Conservation (phyloP, 2,113 vertebrate species). For the Suricata suricatta region DNA sequence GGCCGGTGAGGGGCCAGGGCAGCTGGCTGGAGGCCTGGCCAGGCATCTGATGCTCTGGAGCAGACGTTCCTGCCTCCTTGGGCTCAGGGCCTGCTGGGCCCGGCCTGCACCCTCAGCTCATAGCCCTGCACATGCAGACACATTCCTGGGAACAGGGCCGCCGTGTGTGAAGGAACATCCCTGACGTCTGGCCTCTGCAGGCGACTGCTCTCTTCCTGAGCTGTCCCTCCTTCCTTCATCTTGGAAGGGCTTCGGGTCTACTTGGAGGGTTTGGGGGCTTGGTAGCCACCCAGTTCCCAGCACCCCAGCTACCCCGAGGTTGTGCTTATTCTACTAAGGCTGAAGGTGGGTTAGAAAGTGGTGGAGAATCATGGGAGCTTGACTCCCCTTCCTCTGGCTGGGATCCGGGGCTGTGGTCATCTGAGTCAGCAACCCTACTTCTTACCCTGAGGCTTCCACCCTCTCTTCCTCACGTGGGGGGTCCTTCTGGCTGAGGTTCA, state of each 20-base stretch:
- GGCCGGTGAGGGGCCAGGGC: not conserved
- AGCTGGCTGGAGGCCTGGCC: not conserved
- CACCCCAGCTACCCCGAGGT: not conserved
- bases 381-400: not conserved
- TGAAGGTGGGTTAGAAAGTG: not conserved
- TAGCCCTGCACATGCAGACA: accelerated
- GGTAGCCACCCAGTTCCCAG: not conserved
- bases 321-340: not conserved
- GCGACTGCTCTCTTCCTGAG: not conserved
- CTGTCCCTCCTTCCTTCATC: not conserved
- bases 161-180: not conserved
- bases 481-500: not conserved
- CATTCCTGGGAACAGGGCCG: accelerated
- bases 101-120: not conserved
- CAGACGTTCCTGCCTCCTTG: not conserved
- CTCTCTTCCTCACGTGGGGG: not conserved
- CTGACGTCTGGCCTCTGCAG: not conserved
- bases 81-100: not conserved
- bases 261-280: not conserved
- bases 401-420: not conserved
- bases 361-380: not conserved
- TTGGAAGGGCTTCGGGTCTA: not conserved
- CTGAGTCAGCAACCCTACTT: not conserved
- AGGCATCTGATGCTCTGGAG: not conserved
- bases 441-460: not conserved